Evolutionary conservation across 2,113 vertebrate species (phyloP), one percentile per base, ranked within the genome.

Genomic region (Sitta europaea): DNA sequence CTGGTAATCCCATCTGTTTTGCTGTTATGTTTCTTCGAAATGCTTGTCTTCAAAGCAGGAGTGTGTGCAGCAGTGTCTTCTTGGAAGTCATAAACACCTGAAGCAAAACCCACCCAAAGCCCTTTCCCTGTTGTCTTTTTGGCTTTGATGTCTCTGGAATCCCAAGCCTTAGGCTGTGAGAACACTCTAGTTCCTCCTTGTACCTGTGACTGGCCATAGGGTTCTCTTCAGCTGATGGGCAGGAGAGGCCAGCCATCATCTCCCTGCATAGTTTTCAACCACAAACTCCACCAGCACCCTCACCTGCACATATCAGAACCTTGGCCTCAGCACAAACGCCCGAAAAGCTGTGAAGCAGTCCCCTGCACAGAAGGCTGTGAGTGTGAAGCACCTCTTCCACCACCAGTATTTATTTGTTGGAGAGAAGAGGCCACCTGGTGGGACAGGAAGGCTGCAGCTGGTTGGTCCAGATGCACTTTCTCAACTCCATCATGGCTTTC

Each of bases 231-330:
- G 24, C 16, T 50, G 35, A 31, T 2, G 31, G 42, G 16, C 42
- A 35, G 25, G 10, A 57, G 6, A 57, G 33, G 28, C 15, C 27
- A 58, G 11, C 9, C 21, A 14, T 15, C 62, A 25, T 21, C 82
- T 66, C 11, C 14, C 12, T 13, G 2, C 1, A 3, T 2, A 4
- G 7, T 73, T 50, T 53, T 38, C 21, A 12, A 5, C 20, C 3
- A 78, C 3, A 22, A 67, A 54, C 14, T n/a, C 11, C 45, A 50
- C 5, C 35, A 76, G 35, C 20, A 25, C 3, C 4, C 51, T 80
- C n/a, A 58, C 22, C n/a, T 75, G n/a, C n/a, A 47, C 5, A 29
- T 5, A 43, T 36, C 16, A 86, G 59, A 71, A 3, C 27, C 31
- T 31, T 31, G 17, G 2, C 54, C 19, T 48, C 8, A 76, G 17